phyloP scores from a whole-genome alignment of 1,140 invertebrate genomes.

The Nebria ingens region DNA sequence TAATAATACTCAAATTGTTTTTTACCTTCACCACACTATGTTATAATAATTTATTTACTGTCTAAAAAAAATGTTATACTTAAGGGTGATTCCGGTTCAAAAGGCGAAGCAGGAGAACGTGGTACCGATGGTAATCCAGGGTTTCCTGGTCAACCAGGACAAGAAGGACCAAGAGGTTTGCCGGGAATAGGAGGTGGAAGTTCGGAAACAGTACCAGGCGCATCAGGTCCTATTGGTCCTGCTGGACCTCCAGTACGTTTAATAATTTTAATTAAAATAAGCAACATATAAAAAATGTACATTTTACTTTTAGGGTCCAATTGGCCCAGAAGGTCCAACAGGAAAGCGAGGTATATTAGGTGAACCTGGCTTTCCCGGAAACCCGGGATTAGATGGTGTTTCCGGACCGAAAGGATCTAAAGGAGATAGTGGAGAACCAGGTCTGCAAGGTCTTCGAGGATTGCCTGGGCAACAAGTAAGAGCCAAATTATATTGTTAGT shows the following conservation, averaged over 20 bases:
- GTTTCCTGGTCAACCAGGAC: slow-evolving; percentile 14
- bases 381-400: slow-evolving; percentile 22
- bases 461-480: slow-evolving; percentile 22
- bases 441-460: slow-evolving; percentile 24
- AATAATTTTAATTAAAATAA: not conserved
- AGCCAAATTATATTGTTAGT: no score
- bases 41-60: slow-evolving; percentile 9
- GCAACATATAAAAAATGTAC: not conserved
- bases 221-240: slow-evolving; percentile 24
- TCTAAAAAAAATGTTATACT: slow-evolving; percentile 16
- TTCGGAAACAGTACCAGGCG: slow-evolving; percentile 19
- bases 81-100: slow-evolving; percentile 29
- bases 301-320: not conserved
- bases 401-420: slow-evolving; percentile 24
- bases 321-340: not conserved
- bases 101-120: slow-evolving; percentile 17
- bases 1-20: no score
- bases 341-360: slow-evolving; percentile 16
- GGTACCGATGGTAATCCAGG: slow-evolving; percentile 21
- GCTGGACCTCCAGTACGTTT: slow-evolving; percentile 18
- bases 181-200: slow-evolving; percentile 17
- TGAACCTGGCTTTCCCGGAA: slow-evolving; percentile 17
- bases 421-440: slow-evolving; percentile 17
- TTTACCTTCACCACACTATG: not conserved
- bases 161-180: slow-evolving; percentile 24